Percentiles rank a stretch among this genome's conserved stretches.
These are phyloP conservation scores for Altica lythri DNA, from an alignment of 2,888 invertebrate species.

Conservation along the genomic window DNA sequence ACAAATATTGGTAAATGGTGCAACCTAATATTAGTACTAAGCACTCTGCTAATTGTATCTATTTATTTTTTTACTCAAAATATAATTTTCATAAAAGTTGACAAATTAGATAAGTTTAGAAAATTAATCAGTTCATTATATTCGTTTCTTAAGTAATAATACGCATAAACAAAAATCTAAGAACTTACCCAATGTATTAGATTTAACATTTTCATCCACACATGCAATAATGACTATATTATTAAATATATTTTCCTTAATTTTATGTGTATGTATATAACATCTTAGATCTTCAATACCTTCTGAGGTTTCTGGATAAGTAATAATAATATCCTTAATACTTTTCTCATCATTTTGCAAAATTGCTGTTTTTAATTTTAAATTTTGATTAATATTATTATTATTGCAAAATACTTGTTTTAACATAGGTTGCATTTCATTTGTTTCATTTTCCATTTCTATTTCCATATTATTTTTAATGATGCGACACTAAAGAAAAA, in stretches of 20 bases:
- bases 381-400: not conserved
- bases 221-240: conserved; percentile 4
- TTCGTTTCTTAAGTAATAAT: too few relatives aligned
- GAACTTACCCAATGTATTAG: not conserved
- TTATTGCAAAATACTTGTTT: too few relatives aligned
- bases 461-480: too few relatives aligned
- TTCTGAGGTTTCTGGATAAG: not conserved
- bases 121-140: too few relatives aligned
- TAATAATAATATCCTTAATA: not conserved
- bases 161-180: too few relatives aligned
- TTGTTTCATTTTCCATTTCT: not conserved
- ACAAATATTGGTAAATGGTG: too few relatives aligned
- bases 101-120: too few relatives aligned
- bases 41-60: too few relatives aligned
- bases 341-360: not conserved
- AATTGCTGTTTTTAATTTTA: not conserved
- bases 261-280: not conserved
- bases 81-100: too few relatives aligned
- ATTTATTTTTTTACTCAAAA: too few relatives aligned
- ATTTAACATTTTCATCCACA: not conserved
- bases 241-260: not conserved
- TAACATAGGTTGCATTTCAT: not conserved
- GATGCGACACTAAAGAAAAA: too few relatives aligned
- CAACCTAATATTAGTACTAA: too few relatives aligned
- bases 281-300: not conserved